Evolutionary conservation across 2,888 invertebrate species (phyloP).

Genomic region (Lithophane socia): DNA sequence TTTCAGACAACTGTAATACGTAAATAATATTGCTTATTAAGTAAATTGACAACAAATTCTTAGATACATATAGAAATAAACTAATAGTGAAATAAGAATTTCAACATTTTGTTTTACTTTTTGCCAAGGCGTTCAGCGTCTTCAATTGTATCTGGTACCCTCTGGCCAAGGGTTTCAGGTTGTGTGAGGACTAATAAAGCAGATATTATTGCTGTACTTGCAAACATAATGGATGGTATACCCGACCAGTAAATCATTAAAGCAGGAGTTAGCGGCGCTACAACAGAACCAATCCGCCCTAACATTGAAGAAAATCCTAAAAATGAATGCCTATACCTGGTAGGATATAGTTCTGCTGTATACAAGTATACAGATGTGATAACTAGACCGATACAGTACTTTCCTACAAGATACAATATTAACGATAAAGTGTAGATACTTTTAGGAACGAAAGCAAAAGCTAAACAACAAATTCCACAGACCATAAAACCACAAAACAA

Average conservation of each 20-base stretch:
- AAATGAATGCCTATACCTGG: constrained; percentile 92
- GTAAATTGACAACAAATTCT: neutral
- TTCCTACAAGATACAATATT: constrained; percentile 91
- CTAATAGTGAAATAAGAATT: neutral
- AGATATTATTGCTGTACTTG: constrained; percentile 80
- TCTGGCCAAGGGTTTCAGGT: constrained; percentile 84
- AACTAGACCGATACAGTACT: constrained; percentile 92
- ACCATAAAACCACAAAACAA: constrained; percentile 81
- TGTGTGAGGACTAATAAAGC: constrained; percentile 82
- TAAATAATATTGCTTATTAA: neutral
- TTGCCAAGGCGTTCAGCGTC: constrained; percentile 84
- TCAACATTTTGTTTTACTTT: constrained; percentile 24
- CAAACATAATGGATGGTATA: constrained; percentile 85
- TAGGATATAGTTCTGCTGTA: constrained; percentile 94
- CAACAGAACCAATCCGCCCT: constrained; percentile 92
- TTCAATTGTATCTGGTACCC: constrained; percentile 86
- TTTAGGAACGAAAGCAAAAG: constrained; percentile 87
- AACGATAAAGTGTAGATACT: constrained; percentile 77
- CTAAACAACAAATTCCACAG: constrained; percentile 88
- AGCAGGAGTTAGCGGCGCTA: constrained; percentile 93
- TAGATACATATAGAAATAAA: neutral
- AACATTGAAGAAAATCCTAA: constrained; percentile 93
- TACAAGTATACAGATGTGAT: constrained; percentile 92
- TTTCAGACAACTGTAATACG: neutral
- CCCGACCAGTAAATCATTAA: constrained; percentile 89